Evolutionary conservation across 2,113 vertebrate species (phyloP).

Genomic region (Nicator chloris): DNA sequence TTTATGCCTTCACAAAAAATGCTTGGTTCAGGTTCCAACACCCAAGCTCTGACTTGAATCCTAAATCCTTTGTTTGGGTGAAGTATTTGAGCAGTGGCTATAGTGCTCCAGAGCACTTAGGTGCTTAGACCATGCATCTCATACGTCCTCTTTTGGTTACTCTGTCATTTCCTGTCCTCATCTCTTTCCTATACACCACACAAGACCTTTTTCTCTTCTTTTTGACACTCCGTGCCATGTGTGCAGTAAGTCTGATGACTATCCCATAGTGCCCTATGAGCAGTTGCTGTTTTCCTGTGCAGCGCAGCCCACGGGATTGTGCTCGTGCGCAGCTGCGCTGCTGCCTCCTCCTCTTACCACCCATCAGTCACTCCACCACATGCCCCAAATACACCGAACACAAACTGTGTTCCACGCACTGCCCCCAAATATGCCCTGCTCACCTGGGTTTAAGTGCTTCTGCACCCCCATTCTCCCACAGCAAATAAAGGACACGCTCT

Average conservation of each 20-base stretch:
- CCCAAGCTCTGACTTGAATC: neutral
- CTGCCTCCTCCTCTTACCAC: neutral
- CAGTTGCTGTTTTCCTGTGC: neutral
- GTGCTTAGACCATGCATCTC: neutral
- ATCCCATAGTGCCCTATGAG: neutral
- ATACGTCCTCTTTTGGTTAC: accelerated
- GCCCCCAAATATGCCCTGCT: neutral
- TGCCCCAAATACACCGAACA: neutral
- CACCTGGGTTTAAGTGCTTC: neutral
- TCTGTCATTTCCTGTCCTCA: neutral
- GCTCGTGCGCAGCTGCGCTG: accelerated
- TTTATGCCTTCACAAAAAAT: neutral
- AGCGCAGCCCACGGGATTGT: neutral
- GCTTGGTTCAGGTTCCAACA: neutral
- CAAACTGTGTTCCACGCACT: neutral
- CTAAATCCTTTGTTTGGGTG: neutral
- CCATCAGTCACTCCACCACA: neutral
- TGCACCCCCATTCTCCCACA: neutral
- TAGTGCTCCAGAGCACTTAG: neutral
- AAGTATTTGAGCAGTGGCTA: neutral
- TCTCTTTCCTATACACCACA: neutral
- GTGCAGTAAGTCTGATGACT: neutral
- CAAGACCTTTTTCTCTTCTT: neutral
- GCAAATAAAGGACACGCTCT: neutral
- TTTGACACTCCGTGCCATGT: accelerated